Base-by-base conservation (phyloP, 1,140 invertebrate genomes). In the Oreohelix idahoensis region DNA sequence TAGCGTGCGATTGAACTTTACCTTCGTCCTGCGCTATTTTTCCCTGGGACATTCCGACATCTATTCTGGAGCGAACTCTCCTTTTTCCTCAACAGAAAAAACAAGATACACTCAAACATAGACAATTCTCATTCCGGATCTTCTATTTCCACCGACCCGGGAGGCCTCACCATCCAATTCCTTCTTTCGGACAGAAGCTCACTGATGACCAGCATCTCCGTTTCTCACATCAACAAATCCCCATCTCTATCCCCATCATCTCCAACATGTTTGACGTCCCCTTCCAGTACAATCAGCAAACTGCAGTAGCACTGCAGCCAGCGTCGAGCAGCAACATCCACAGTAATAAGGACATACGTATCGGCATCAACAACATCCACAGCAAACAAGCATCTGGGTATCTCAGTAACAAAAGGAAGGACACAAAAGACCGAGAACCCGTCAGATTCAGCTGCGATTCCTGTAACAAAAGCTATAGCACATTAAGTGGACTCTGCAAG, bases 401-500 rank as follows among this genome's bases (percentile, higher is more conserved):
- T 26, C 8, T 26, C 5, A 45, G 23, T 23, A 66, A 49, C 58
- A 77, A 77, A 49, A 38, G 2, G 5, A 51, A 53, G 15, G 75
- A 53, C 11, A 35, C 26, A 1, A 58, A 32, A 36, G 45, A 36
- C 10, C 10, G 35, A 10, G 77, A 66, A 2, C 77, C 51, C 8
- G 53, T 79, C 2, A 70, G 66, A 17, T 81, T 71, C 32, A 96
- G 97, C 88, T 99, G 97, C 91, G 95, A 95, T 0, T 96, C 97
- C 86, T 99, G 98, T 92, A 95, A 96, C 36, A 99, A 99, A 93
- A 97, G 96, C 17, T 99, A 99, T 93, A 98, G 97, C 0, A 99
- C 98, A 0, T 96, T 97, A 88, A 98, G 97, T n/a, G 98, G 98
- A 0, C 94, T 99, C 0, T 96, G 97, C 0, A 99, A 99, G 92